Evolutionary conservation across 92 coral and sea anemone genomes (phyloP).

Genomic region (Palythoa heliodiscus): DNA sequence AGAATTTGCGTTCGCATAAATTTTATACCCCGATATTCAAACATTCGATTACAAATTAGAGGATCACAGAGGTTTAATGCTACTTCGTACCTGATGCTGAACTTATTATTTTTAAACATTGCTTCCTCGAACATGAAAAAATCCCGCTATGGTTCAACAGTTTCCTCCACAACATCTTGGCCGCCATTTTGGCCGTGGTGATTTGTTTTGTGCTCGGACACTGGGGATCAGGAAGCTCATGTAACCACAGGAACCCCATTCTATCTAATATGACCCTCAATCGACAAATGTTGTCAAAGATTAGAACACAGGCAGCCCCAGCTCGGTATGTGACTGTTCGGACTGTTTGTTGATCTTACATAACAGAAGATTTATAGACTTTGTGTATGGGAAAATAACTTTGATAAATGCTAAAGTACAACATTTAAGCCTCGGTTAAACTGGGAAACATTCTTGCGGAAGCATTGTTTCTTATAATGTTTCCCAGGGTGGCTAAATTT

Average conservation of each 20-base stretch:
- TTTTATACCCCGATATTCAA: background rate
- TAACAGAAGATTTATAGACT: no score
- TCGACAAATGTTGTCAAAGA: no score
- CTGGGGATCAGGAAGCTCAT: background rate
- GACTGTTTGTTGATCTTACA: no score
- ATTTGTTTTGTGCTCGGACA: background rate
- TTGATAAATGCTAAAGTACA: no score
- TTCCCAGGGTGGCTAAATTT: no score
- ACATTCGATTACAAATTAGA: background rate
- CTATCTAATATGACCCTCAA: background rate
- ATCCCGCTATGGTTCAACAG: constrained; percentile 3
- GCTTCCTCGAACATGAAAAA: constrained; percentile 30
- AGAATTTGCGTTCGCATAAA: background rate
- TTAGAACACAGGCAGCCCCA: no score
- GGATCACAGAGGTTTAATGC: background rate
- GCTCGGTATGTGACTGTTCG: no score
- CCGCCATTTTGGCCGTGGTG: constrained; percentile 41
- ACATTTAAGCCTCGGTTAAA: no score
- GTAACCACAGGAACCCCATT: background rate
- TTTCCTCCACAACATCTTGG: constrained; percentile 39
- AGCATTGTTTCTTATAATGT: no score
- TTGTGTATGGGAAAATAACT: no score
- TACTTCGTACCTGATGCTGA: constrained; percentile 4
- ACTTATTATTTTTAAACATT: constrained; percentile 10
- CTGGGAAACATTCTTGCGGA: no score